Percentiles rank a stretch among this genome's conserved stretches.
These are phyloP conservation scores for Nannobrachium achirus DNA, from an alignment of 2,113 vertebrate genomes.

Conservation along the genomic window DNA sequence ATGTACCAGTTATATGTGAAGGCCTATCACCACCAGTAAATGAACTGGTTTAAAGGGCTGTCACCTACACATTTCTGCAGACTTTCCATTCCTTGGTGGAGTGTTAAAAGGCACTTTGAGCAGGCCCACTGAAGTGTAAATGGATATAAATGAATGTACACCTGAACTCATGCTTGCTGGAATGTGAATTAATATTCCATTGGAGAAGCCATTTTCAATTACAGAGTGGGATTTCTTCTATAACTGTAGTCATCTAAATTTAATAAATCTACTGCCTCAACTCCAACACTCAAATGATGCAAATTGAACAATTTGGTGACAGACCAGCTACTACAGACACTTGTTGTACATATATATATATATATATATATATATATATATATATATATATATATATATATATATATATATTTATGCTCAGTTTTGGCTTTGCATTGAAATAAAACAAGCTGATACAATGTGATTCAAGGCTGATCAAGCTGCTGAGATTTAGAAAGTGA, in stretches of 20 bases:
- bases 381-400: no score
- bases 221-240: slow-evolving; percentile 47
- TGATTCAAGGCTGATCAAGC: neutral
- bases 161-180: slow-evolving; percentile 33
- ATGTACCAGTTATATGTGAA: slow-evolving; percentile 33
- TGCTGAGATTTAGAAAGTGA: no score
- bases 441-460: neutral
- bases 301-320: slow-evolving; percentile 51
- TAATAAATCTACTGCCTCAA: slow-evolving; percentile 55
- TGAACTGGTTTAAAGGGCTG: slow-evolving; percentile 49
- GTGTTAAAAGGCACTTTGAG: slow-evolving; percentile 56
- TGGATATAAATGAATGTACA: slow-evolving; percentile 68
- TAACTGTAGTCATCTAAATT: slow-evolving; percentile 42
- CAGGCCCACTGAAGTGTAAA: slow-evolving; percentile 66
- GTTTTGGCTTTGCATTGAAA: slow-evolving; percentile 6
- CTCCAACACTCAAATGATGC: slow-evolving; percentile 29
- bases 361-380: neutral
- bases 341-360: neutral
- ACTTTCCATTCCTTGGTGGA: slow-evolving; percentile 50
- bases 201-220: slow-evolving; percentile 57
- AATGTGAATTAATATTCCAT: slow-evolving; percentile 57
- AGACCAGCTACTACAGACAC: slow-evolving; percentile 3
- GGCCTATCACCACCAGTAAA: slow-evolving; percentile 30
- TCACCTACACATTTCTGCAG: slow-evolving; percentile 56
- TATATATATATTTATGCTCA: no score